Evolutionary conservation across 2,888 invertebrate species (phyloP).

Genomic region (Pollenia angustigena): DNA sequence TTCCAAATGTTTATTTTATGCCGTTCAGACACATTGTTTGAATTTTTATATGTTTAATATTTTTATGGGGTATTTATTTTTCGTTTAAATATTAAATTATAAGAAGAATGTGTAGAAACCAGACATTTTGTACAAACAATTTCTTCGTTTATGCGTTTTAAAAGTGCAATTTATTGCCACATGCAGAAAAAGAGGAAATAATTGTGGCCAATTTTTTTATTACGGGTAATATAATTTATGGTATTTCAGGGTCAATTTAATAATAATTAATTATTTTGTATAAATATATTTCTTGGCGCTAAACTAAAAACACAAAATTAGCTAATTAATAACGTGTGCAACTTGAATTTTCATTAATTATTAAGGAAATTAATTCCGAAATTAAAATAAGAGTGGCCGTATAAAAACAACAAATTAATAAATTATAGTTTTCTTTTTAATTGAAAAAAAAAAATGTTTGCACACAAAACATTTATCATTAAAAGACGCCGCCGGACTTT

Average conservation of each 20-base stretch:
- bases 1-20: too few species aligned
- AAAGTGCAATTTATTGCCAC: background rate
- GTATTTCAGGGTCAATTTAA: conserved; percentile 30
- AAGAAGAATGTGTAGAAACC: conserved; percentile 2
- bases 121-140: conserved; percentile 1
- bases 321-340: background rate
- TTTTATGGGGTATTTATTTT: background rate
- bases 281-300: background rate
- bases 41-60: conserved; percentile 6
- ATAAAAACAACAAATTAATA: too few species aligned
- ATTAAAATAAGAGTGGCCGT: too few species aligned
- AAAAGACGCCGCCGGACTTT: too few species aligned
- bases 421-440: too few species aligned
- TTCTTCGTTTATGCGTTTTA: background rate
- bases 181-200: background rate
- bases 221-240: background rate
- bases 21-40: background rate
- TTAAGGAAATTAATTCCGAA: too few species aligned
- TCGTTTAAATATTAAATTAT: conserved; percentile 14
- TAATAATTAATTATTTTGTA: conserved; percentile 3
- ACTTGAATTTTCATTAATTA: background rate
- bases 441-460: too few species aligned
- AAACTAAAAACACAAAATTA: conserved; percentile 7
- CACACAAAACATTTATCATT: too few species aligned
- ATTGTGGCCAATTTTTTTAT: background rate